A percentile compares a stretch with the other conserved stretches of the same genome.
These are phyloP conservation scores for Syngnathus acus DNA, from an alignment of 2,797 vertebrate genomes.

Conservation along the genomic window DNA sequence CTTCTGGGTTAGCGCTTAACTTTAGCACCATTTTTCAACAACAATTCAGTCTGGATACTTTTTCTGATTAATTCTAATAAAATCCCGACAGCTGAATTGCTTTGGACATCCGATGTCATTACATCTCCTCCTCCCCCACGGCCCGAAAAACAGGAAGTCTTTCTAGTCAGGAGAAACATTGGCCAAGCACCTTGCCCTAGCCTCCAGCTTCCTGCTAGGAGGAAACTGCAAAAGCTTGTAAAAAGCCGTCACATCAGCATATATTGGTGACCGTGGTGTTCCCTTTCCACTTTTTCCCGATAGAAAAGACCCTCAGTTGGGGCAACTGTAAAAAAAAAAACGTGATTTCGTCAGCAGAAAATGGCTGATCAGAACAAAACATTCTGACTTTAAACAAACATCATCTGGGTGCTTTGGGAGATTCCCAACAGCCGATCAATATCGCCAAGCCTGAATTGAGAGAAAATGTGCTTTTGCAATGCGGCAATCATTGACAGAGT, in stretches of 20 bases:
- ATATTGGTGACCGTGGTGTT: constrained; percentile 55
- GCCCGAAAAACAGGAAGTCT: constrained; percentile 64
- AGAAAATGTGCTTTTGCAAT: background rate
- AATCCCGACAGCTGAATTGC: background rate
- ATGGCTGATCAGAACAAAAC: constrained; percentile 15
- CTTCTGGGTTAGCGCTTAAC: background rate
- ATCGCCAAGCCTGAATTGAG: constrained; percentile 14
- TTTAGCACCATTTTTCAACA: background rate
- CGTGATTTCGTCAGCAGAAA: constrained; percentile 60
- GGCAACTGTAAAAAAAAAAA: background rate
- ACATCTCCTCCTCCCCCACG: background rate
- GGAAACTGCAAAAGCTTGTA: constrained; percentile 68
- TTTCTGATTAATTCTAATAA: background rate
- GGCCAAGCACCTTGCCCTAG: constrained; percentile 72
- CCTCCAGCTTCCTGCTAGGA: constrained; percentile 79
- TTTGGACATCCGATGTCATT: background rate
- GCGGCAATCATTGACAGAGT: constrained; percentile 53
- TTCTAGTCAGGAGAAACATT: constrained; percentile 61
- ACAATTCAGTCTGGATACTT: background rate
- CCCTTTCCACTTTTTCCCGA: background rate
- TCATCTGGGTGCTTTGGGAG: background rate
- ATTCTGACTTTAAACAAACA: constrained; percentile 13
- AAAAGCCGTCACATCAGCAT: constrained; percentile 70
- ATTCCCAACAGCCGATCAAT: constrained; percentile 35
- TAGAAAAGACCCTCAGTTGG: background rate